These are phyloP conservation scores for Ptychodera flava DNA, from an alignment of 35 echinoderm and acorn worm species.

Conservation along the genomic window DNA sequence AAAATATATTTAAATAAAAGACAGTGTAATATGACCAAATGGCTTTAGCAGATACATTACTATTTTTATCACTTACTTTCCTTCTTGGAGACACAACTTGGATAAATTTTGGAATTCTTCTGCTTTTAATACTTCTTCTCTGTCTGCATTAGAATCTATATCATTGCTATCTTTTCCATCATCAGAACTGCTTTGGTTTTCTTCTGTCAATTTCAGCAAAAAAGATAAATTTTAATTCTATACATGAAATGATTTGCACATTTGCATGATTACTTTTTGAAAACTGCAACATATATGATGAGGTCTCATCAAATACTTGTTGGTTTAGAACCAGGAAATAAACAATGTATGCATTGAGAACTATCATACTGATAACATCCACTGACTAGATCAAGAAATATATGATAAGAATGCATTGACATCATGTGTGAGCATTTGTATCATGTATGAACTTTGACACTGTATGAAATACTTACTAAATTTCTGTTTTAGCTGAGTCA, in stretches of 20 bases:
- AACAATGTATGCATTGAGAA: too few relatives aligned
- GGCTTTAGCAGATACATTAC: too few relatives aligned
- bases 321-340: too few relatives aligned
- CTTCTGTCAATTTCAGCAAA: background rate
- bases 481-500: constrained; percentile 39
- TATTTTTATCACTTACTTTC: constrained; percentile 59
- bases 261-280: too few relatives aligned
- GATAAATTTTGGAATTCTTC: constrained; percentile 84
- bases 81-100: constrained; percentile 73
- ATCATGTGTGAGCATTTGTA: too few relatives aligned
- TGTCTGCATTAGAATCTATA: background rate
- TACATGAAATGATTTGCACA: too few relatives aligned
- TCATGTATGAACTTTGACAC: too few relatives aligned
- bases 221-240: background rate
- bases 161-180: constrained; percentile 8
- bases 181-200: background rate
- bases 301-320: too few relatives aligned
- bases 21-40: background rate
- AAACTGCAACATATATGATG: too few relatives aligned
- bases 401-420: too few relatives aligned
- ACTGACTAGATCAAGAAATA: too few relatives aligned
- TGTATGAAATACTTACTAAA: constrained; percentile 38
- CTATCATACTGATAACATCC: too few relatives aligned
- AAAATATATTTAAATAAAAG: background rate
- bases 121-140: constrained; percentile 39